These are phyloP conservation scores for Drosophila lutescens DNA, from an alignment of 2,888 invertebrate genomes.

Conservation along the genomic window DNA sequence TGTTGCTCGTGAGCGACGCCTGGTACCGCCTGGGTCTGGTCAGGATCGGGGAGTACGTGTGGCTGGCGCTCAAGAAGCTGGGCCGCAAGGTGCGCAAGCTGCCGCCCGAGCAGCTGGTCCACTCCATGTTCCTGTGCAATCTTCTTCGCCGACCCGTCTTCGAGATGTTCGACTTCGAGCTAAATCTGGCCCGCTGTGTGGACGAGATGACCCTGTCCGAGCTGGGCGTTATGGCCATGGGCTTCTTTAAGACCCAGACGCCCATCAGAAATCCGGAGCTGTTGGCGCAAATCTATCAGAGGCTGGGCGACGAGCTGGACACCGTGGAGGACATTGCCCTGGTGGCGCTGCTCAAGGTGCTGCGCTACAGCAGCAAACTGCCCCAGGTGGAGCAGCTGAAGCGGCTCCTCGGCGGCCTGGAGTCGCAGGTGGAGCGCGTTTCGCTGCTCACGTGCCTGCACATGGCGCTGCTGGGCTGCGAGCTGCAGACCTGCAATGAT, in stretches of 20 bases:
- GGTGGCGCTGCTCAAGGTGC: constrained; percentile 86
- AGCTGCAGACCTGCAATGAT: constrained; percentile 85
- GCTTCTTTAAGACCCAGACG: constrained; percentile 91
- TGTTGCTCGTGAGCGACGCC: constrained; percentile 87
- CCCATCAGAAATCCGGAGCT: constrained; percentile 86
- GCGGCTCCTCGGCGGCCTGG: constrained; percentile 86
- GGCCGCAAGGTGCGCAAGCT: constrained; percentile 86
- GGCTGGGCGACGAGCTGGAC: constrained; percentile 85
- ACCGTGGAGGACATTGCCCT: constrained; percentile 88
- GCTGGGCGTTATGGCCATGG: constrained; percentile 89
- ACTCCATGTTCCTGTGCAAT: constrained; percentile 88
- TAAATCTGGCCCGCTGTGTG: constrained; percentile 85
- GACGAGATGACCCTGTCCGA: constrained; percentile 87
- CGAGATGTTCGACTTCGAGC: constrained; percentile 88
- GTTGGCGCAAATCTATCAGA: constrained; percentile 85
- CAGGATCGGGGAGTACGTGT: constrained; percentile 86
- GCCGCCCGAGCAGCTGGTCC: constrained; percentile 87
- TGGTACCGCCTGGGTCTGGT: constrained; percentile 87
- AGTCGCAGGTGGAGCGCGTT: constrained; percentile 86
- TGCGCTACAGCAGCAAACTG: constrained; percentile 86
- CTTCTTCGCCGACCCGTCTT: constrained; percentile 86
- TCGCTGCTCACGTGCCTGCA: constrained; percentile 88
- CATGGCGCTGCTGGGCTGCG: constrained; percentile 87
- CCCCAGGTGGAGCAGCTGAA: constrained; percentile 84
- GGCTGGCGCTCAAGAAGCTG: constrained; percentile 86